A percentile compares a stretch with the other conserved stretches of the same genome.
phyloP scores from a whole-genome alignment of 2,888 invertebrate species.

The Cantharis flavilabris region DNA sequence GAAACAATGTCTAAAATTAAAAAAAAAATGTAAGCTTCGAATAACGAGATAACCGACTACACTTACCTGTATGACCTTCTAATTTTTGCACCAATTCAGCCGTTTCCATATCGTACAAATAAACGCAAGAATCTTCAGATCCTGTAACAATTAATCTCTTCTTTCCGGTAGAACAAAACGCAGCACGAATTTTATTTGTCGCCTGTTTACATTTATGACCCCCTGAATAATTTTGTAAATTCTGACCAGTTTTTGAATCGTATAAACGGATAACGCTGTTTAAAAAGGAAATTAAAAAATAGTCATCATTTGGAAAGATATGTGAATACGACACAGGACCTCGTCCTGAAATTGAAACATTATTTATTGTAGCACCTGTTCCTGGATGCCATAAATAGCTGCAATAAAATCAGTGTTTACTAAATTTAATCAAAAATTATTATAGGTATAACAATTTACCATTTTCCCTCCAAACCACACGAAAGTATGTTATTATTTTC shows the following conservation, averaged over 20 bases:
- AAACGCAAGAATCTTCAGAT: neutral
- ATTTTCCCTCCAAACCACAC: neutral
- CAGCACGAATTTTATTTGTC: neutral
- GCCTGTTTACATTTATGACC: neutral
- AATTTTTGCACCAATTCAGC: neutral
- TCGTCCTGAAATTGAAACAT: neutral
- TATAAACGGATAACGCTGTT: neutral
- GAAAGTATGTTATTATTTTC: neutral
- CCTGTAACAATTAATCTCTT: neutral
- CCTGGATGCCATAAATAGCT: neutral
- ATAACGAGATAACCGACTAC: neutral
- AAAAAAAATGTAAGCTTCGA: neutral
- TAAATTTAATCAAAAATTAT: neutral
- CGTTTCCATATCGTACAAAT: neutral
- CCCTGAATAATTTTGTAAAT: neutral
- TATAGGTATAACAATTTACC: neutral
- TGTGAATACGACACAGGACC: neutral
- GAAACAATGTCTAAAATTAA: neutral
- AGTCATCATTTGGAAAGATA: neutral
- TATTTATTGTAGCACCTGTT: neutral
- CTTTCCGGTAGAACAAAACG: neutral
- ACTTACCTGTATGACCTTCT: neutral
- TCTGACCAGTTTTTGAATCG: neutral
- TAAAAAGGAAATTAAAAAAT: neutral
- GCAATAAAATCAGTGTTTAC: neutral